phyloP scores from a whole-genome alignment of 1,140 invertebrate species.

The Dendroctonus valens region DNA sequence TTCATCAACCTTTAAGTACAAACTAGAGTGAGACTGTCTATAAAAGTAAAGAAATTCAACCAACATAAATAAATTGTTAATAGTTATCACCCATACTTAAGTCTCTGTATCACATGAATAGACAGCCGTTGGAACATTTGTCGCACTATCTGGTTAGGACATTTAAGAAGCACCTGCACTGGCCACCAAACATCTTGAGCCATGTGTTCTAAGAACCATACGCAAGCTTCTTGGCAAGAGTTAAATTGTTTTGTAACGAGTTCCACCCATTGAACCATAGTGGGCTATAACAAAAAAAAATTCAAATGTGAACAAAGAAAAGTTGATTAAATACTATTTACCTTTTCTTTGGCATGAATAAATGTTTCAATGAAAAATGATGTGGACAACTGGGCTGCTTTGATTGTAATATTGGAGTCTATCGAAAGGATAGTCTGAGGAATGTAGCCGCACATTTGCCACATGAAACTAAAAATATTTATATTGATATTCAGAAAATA shows the following conservation, averaged over 20 bases:
- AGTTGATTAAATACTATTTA: constrained; percentile 2
- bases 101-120: constrained; percentile 89
- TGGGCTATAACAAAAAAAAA: constrained; percentile 62
- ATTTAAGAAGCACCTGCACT: constrained; percentile 87
- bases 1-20: constrained; percentile 70
- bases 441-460: constrained; percentile 91
- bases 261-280: constrained; percentile 96
- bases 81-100: constrained; percentile 58
- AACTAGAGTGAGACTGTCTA: constrained; percentile 60
- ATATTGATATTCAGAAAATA: neutral
- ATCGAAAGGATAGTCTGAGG: constrained; percentile 81
- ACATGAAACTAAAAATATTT: constrained; percentile 78
- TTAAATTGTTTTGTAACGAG: constrained; percentile 92
- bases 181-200: constrained; percentile 92
- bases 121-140: constrained; percentile 92
- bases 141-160: constrained; percentile 92
- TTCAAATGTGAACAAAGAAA: neutral
- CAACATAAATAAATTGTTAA: constrained; percentile 15
- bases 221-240: constrained; percentile 83
- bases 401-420: constrained; percentile 75
- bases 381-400: constrained; percentile 84
- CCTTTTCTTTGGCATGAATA: constrained; percentile 93
- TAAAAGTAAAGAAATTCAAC: constrained; percentile 22
- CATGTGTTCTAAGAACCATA: constrained; percentile 93
- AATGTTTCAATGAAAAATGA: constrained; percentile 96